phyloP scores from a whole-genome alignment of 2,797 vertebrate species.

The Pristis pectinata region DNA sequence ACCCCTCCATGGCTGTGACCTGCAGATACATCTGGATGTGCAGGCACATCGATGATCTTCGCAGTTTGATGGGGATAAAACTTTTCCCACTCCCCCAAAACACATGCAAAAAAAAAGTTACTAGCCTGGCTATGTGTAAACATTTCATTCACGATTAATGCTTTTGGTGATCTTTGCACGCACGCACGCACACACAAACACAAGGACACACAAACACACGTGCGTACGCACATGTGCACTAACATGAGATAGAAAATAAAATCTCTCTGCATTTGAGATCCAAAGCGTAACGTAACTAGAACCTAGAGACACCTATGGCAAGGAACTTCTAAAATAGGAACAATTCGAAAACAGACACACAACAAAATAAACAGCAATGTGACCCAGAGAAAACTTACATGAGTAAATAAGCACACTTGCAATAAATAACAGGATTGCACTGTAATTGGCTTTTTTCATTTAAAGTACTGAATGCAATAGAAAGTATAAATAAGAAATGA shows the following conservation, averaged over 20 bases:
- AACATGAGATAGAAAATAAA: neutral
- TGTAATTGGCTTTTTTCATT: conserved; percentile 87
- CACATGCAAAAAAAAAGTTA: conserved; percentile 57
- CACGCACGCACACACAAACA: neutral
- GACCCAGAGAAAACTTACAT: conserved; percentile 71
- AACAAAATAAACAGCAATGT: conserved; percentile 74
- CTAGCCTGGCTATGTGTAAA: conserved; percentile 79
- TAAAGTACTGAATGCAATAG: conserved; percentile 99
- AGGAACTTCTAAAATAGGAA: conserved; percentile 78
- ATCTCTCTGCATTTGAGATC: conserved; percentile 54
- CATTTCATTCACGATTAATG: conserved; percentile 69
- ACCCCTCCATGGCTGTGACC: neutral
- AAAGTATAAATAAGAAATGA: conserved; percentile 93
- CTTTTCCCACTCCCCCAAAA: neutral
- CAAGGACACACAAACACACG: neutral
- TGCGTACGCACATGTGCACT: neutral
- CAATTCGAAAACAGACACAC: conserved; percentile 61
- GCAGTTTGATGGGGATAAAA: conserved; percentile 58
- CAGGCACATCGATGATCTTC: conserved; percentile 67
- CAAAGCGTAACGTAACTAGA: conserved; percentile 85
- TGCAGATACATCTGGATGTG: conserved; percentile 54
- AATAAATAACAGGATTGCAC: conserved; percentile 99
- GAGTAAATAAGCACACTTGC: conserved; percentile 97
- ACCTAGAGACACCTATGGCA: conserved; percentile 81
- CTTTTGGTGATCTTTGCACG: conserved; percentile 71